phyloP scores from a whole-genome alignment of 2,888 invertebrate genomes.

The Drosophila maculinotata region DNA sequence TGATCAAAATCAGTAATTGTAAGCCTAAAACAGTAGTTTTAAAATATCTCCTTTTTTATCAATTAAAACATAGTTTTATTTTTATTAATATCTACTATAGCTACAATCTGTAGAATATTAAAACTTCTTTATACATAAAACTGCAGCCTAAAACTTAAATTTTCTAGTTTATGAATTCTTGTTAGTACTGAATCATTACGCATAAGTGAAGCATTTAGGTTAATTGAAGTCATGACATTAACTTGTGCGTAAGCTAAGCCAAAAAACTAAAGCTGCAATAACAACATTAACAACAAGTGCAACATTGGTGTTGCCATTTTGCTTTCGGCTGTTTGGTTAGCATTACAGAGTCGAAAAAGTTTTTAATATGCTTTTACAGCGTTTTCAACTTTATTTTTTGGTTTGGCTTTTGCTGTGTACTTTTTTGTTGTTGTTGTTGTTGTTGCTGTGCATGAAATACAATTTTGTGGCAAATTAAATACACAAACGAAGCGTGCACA shows the following conservation, averaged over 20 bases:
- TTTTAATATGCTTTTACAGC: constrained; percentile 70
- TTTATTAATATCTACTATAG: too few species aligned
- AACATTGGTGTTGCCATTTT: constrained; percentile 43
- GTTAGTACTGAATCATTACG: not conserved
- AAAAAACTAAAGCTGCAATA: constrained; percentile 2
- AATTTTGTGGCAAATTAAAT: constrained; percentile 80
- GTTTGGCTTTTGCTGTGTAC: constrained; percentile 17
- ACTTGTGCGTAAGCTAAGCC: constrained; percentile 12
- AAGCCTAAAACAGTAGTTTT: too few species aligned
- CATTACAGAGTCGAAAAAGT: constrained; percentile 54
- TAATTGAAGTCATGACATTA: constrained; percentile 19
- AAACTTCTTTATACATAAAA: too few species aligned
- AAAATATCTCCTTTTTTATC: too few species aligned
- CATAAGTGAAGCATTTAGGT: constrained; percentile 8
- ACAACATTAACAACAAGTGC: constrained; percentile 1
- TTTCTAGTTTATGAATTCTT: not conserved
- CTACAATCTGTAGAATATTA: too few species aligned
- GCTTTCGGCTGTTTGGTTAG: constrained; percentile 38
- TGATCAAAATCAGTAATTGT: too few species aligned
- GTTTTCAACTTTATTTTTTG: constrained; percentile 56
- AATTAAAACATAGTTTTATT: too few species aligned
- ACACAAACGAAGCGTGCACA: constrained; percentile 63
- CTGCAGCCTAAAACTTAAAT: too few species aligned
- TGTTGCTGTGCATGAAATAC: constrained; percentile 48
- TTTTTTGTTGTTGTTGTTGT: constrained; percentile 18